A percentile compares a stretch with the other conserved stretches of the same genome.
Conservation (phyloP, 1,140 invertebrate species). For the Temnothorax longispinosus region DNA sequence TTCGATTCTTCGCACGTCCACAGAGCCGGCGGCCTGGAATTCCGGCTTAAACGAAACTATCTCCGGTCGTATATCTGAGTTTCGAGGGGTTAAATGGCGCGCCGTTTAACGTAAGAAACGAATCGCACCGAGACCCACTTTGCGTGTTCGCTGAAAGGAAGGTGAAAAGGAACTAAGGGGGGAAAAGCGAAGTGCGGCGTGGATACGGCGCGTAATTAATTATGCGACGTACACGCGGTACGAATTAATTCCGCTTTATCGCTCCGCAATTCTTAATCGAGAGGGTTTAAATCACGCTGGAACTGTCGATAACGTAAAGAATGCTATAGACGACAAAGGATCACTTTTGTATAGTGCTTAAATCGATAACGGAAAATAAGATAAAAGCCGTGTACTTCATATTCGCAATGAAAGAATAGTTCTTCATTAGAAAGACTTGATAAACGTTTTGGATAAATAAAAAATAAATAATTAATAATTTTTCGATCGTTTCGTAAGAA, state of each 20-base stretch:
- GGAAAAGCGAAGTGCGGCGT: neutral
- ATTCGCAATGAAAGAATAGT: neutral
- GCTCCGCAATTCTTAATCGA: conserved; percentile 36
- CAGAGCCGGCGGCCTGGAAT: conserved; percentile 41
- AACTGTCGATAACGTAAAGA: conserved; percentile 29
- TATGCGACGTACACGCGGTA: conserved; percentile 47
- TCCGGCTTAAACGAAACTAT: conserved; percentile 61
- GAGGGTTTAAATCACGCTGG: conserved; percentile 9
- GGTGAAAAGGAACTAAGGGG: neutral
- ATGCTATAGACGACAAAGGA: neutral
- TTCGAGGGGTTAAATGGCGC: conserved; percentile 56
- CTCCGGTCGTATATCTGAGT: conserved; percentile 55
- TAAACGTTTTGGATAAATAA: neutral
- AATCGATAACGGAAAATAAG: conserved; percentile 18
- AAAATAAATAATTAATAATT: neutral
- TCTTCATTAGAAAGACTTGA: neutral
- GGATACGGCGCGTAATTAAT: conserved; percentile 54
- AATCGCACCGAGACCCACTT: conserved; percentile 46
- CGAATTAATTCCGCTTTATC: conserved; percentile 47
- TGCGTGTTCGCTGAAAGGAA: conserved; percentile 46
- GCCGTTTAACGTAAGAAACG: conserved; percentile 57
- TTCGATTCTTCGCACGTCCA: conserved; percentile 57
- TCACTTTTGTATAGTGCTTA: neutral
- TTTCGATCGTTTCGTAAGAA: neutral
- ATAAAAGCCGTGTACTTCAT: neutral